These are phyloP conservation scores for Galerucella nymphaeae DNA, from an alignment of 2,888 invertebrate species.

Conservation along the genomic window DNA sequence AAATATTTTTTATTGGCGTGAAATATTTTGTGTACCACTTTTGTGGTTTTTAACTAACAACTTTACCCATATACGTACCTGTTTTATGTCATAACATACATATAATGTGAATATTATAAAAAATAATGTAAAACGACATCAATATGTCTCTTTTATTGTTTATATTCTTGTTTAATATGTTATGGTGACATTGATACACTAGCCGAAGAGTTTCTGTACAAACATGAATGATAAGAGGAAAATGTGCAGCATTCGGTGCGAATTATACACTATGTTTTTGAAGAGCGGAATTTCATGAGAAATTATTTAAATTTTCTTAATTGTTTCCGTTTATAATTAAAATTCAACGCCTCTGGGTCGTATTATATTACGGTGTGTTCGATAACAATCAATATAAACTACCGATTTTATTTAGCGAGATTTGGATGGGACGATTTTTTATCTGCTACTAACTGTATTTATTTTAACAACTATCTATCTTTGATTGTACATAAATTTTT, in stretches of 20 bases:
- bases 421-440: background rate
- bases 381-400: background rate
- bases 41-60: background rate
- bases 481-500: background rate
- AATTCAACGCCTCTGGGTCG: background rate
- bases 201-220: background rate
- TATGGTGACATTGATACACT: constrained; percentile 40
- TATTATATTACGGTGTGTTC: background rate
- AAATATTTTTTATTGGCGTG: background rate
- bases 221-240: no score
- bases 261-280: no score
- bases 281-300: no score
- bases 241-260: no score
- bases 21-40: background rate
- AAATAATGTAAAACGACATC: constrained; percentile 42
- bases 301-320: background rate
- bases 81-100: constrained; percentile 2
- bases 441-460: background rate
- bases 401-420: background rate
- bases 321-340: background rate
- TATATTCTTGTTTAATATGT: constrained; percentile 41
- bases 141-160: constrained; percentile 43
- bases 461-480: background rate
- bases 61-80: background rate
- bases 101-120: constrained; percentile 26